Percentiles rank a stretch among this genome's conserved stretches.
phyloP scores from a whole-genome alignment of 2,888 invertebrate genomes.

The Cyaniris semiargus region DNA sequence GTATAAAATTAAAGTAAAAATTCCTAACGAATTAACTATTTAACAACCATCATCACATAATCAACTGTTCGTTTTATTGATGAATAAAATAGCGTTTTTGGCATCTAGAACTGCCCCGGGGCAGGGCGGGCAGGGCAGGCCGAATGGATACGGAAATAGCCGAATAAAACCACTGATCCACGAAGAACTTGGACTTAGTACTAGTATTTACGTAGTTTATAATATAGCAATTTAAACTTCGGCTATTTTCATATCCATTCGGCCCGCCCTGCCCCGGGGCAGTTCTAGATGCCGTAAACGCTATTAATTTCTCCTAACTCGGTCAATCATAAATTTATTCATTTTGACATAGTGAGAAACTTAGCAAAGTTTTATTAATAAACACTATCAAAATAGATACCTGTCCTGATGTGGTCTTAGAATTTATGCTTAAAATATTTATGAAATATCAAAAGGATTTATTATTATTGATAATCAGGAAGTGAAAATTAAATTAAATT shows the following conservation, averaged over 20 bases:
- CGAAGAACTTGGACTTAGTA: too few relatives aligned
- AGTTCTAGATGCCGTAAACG: too few relatives aligned
- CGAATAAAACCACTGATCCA: too few relatives aligned
- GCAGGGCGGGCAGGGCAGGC: too few relatives aligned
- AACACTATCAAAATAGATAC: neutral
- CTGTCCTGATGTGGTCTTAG: neutral
- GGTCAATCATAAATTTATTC: slow-evolving; percentile 28
- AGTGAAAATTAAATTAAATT: neutral
- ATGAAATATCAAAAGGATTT: slow-evolving; percentile 1
- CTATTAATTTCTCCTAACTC: slow-evolving; percentile 10
- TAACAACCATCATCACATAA: slow-evolving; percentile 22
- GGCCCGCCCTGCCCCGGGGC: too few relatives aligned
- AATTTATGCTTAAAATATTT: neutral
- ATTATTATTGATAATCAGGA: neutral
- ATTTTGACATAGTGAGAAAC: slow-evolving; percentile 26
- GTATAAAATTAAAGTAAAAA: too few relatives aligned
- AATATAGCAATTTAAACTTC: too few relatives aligned
- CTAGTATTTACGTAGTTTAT: too few relatives aligned
- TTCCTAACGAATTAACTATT: slow-evolving; percentile 37
- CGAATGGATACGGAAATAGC: too few relatives aligned
- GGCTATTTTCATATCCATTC: too few relatives aligned
- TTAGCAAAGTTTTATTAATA: neutral
- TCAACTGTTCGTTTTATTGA: slow-evolving; percentile 18
- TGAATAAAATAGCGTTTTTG: neutral
- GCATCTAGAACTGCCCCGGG: too few relatives aligned